phyloP scores from a whole-genome alignment of 2,797 vertebrate species.

The Sylvilagus floridanus region DNA sequence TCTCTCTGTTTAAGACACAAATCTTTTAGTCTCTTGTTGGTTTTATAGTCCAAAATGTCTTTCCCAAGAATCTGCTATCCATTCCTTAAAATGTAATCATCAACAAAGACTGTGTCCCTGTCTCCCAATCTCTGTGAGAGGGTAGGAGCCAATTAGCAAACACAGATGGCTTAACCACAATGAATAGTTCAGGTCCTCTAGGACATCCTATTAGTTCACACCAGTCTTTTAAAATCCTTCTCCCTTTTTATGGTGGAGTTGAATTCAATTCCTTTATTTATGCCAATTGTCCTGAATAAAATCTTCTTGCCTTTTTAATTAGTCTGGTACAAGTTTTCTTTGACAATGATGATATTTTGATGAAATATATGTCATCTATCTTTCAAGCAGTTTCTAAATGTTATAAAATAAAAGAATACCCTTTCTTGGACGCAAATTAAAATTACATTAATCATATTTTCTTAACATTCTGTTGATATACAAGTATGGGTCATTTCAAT shows the following conservation, averaged over 20 bases:
- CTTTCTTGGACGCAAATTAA: neutral
- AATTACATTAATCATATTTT: neutral
- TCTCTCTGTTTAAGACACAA: neutral
- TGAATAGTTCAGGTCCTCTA: no score
- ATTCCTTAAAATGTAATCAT: neutral
- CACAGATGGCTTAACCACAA: neutral
- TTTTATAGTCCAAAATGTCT: neutral
- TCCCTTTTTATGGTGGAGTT: neutral
- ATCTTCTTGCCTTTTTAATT: neutral
- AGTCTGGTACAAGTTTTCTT: neutral
- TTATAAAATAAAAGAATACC: neutral
- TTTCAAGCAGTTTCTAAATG: neutral
- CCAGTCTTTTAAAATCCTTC: neutral
- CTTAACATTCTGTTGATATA: neutral
- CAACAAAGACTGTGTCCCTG: neutral
- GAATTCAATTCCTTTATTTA: neutral
- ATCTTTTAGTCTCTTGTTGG: neutral
- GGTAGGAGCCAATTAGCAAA: neutral
- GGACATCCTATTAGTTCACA: neutral
- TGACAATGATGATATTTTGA: neutral
- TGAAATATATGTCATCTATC: neutral
- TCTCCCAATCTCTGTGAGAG: neutral
- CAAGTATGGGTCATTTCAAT: neutral
- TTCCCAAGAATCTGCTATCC: neutral
- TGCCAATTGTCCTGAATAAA: neutral